Percentiles rank a stretch among this genome's conserved stretches.
phyloP scores from a whole-genome alignment of 2,888 invertebrate genomes.

The Hydraecia micacea region DNA sequence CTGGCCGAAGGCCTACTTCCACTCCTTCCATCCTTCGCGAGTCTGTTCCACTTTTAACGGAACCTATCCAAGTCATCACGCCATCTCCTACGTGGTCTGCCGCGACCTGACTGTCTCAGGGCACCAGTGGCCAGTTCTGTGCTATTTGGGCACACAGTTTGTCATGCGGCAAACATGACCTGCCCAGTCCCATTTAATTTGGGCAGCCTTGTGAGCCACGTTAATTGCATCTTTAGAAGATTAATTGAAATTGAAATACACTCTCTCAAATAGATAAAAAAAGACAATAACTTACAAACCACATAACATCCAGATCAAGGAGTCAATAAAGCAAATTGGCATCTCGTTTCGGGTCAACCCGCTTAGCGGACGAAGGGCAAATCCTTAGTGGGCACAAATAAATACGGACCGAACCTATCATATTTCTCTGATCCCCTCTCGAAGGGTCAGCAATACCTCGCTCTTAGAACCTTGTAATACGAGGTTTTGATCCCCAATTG shows the following conservation, averaged over 20 bases:
- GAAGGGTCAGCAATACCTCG: slow-evolving; percentile 85
- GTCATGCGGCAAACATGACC: background rate
- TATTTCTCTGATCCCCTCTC: slow-evolving; percentile 88
- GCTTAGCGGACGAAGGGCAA: slow-evolving; percentile 86
- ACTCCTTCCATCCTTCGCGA: background rate
- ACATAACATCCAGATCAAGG: slow-evolving; percentile 73
- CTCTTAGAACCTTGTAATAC: slow-evolving; percentile 72
- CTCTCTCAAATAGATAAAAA: slow-evolving; percentile 26
- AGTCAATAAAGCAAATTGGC: slow-evolving; percentile 85
- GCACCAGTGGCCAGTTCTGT: background rate
- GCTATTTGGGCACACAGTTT: background rate
- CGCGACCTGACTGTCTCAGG: background rate
- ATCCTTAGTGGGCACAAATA: slow-evolving; percentile 89
- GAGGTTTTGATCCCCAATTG: slow-evolving; percentile 75
- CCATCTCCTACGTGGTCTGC: background rate
- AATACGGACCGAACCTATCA: slow-evolving; percentile 86
- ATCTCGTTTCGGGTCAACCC: slow-evolving; percentile 85
- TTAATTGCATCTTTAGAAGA: background rate
- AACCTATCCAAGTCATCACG: background rate
- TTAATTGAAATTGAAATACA: slow-evolving; percentile 5
- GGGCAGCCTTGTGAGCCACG: background rate
- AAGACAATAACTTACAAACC: slow-evolving; percentile 66
- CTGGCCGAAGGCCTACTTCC: too few species aligned
- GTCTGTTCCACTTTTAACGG: background rate
- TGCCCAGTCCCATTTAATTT: background rate